phyloP scores from a whole-genome alignment of 2,888 invertebrate genomes.

The Tiliacea aurago region DNA sequence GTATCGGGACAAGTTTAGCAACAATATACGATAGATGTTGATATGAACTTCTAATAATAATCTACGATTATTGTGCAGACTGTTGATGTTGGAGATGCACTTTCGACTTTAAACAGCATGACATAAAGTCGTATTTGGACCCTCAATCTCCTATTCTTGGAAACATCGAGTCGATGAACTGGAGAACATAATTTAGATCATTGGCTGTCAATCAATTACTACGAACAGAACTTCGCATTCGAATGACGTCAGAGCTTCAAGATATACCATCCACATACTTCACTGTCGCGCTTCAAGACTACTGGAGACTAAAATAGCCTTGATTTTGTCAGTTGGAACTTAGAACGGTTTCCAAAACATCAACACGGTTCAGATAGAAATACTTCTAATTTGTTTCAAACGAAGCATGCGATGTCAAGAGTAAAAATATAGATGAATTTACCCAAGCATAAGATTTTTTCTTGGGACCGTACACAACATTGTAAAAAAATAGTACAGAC shows the following conservation, averaged over 20 bases:
- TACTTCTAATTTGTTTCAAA: not conserved
- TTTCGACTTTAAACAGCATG: not conserved
- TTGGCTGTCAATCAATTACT: conserved; percentile 51
- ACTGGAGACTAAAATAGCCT: conserved; percentile 35
- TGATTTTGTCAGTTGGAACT: conserved; percentile 20
- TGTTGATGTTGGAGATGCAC: not conserved
- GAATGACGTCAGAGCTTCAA: conserved; percentile 47
- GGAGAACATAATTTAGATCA: conserved; percentile 40
- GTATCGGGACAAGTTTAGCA: not conserved
- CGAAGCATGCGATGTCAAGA: too few species aligned
- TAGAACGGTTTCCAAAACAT: conserved; percentile 26
- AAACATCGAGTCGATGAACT: conserved; percentile 50
- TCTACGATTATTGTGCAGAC: not conserved
- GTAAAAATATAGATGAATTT: not conserved
- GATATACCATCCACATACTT: conserved; percentile 31
- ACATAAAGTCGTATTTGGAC: conserved; percentile 6
- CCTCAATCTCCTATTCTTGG: conserved; percentile 8
- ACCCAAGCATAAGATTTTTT: not conserved
- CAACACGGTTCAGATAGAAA: conserved; percentile 6
- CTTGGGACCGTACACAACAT: not conserved
- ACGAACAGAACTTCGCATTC: conserved; percentile 28
- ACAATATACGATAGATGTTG: not conserved
- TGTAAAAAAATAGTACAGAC: not conserved
- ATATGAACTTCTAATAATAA: conserved; percentile 8
- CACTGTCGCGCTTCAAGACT: conserved; percentile 11